phyloP scores from a whole-genome alignment of 2,888 invertebrate genomes.

The Seira musarum region DNA sequence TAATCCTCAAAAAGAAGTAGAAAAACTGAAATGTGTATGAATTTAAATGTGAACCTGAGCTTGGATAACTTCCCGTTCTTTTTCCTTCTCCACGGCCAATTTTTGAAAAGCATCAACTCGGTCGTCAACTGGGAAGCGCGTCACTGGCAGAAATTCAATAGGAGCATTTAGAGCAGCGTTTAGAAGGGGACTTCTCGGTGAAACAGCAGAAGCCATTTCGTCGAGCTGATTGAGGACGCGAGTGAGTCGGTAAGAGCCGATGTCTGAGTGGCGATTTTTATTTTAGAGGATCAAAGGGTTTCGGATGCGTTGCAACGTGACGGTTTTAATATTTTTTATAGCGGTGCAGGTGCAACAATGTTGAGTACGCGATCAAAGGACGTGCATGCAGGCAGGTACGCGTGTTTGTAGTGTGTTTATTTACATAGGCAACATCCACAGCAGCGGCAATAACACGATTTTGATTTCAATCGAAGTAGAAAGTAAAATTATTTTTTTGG shows the following conservation, averaged over 20 bases:
- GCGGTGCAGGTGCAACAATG: constrained; percentile 9
- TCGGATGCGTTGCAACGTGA: constrained; percentile 14
- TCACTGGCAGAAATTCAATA: constrained; percentile 69
- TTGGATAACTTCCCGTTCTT: constrained; percentile 70
- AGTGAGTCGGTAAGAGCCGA: constrained; percentile 66
- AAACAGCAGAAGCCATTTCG: constrained; percentile 67
- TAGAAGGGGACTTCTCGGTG: constrained; percentile 63
- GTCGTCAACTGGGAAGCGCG: constrained; percentile 70
- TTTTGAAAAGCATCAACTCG: constrained; percentile 72
- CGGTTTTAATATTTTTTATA: constrained; percentile 1
- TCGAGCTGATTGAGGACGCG: constrained; percentile 68
- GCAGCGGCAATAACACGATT: constrained; percentile 3
- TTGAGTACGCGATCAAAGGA: constrained; percentile 1
- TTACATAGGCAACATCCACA: constrained; percentile 11
- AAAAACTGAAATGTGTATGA: no score
- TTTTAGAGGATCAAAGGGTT: constrained; percentile 4
- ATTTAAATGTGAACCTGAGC: constrained; percentile 69
- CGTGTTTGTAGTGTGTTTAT: constrained; percentile 10
- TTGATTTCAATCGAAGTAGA: not conserved
- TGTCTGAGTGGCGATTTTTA: constrained; percentile 42
- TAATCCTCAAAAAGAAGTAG: constrained; percentile 40
- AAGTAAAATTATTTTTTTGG: constrained; percentile 4
- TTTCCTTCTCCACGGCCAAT: constrained; percentile 70
- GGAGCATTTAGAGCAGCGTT: constrained; percentile 68
- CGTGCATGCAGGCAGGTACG: constrained; percentile 7